Conservation (phyloP, 2,113 vertebrate species). For the Tringa solitaria region DNA sequence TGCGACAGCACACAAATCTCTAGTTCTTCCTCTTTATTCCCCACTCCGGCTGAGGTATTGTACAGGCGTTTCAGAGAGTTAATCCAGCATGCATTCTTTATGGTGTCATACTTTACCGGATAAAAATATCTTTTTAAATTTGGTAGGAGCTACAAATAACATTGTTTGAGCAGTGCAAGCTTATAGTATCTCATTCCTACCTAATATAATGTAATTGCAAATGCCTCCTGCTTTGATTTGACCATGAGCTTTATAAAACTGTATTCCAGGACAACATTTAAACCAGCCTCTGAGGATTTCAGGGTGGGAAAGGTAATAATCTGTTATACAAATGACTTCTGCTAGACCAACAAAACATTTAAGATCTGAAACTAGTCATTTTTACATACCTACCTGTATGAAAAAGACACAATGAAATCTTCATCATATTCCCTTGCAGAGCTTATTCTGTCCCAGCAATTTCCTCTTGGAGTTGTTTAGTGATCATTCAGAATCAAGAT, state of each 20-base stretch:
- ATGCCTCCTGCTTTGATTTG: neutral
- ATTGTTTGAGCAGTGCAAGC: neutral
- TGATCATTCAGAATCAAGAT: neutral
- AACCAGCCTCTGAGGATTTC: neutral
- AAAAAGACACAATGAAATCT: neutral
- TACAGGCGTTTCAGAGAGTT: neutral
- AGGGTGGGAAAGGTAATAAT: neutral
- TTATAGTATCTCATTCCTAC: neutral
- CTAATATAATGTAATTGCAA: neutral
- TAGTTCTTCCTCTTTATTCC: neutral
- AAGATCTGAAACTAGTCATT: neutral
- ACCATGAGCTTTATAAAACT: neutral
- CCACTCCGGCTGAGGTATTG: neutral
- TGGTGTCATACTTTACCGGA: neutral
- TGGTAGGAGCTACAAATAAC: neutral
- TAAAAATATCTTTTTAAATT: neutral
- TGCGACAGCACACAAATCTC: neutral
- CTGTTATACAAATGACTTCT: neutral
- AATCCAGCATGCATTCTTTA: neutral
- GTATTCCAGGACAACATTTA: neutral
- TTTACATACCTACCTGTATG: neutral
- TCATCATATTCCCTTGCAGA: neutral
- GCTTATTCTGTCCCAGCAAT: neutral
- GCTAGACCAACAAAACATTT: neutral
- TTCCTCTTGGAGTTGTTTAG: neutral